Base-by-base conservation (phyloP, 2,888 invertebrate genomes). In the Drosophila testacea region DNA sequence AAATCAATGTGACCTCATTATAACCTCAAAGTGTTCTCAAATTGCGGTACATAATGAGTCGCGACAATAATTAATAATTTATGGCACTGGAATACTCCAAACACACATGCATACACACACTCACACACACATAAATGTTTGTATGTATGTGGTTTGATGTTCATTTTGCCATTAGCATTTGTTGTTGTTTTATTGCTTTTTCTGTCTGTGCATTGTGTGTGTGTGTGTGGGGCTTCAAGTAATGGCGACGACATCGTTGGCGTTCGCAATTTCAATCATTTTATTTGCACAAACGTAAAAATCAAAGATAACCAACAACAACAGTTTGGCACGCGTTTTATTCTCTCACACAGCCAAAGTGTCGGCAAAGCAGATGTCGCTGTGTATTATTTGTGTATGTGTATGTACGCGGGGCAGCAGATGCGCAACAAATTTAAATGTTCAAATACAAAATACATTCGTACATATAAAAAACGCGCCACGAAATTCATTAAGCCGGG, bases 351-450 rank as follows among this genome's bases (percentile, higher is more conserved):
- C 44, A 44, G 22, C 11, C 13, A 34, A 48, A 48, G 48, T n/a
- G 50, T 50, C 59, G 59, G 41, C 48, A 56, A 52, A 47, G 66
- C 47, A 39, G 54, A 38, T 61, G 60, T 51, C 27, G 41, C 38
- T 51, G 28, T 48, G 34, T 27, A 3, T 22, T 22, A 22, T 42
- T 39, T 54, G 22, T 47, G 51, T 68, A 27, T 41, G 28, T 59
- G 56, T 69, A 63, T 67, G 48, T 48, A 34, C 38, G 66, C 56
- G 54, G 32, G 48, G 32, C 57, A 57, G 61, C 76, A 76, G 75
- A 76, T 76, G 75, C 75, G 75, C 75, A 76, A 76, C 76, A 76
- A 76, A 76, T 72, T 76, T 68, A 72, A 76, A 64, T 64, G 60
- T 61, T 57, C 13, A 60, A 69, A 62, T 56, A 38, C 32, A 30